Evolutionary conservation across 2,888 invertebrate genomes (phyloP).

Genomic region (Thera obeliscata): DNA sequence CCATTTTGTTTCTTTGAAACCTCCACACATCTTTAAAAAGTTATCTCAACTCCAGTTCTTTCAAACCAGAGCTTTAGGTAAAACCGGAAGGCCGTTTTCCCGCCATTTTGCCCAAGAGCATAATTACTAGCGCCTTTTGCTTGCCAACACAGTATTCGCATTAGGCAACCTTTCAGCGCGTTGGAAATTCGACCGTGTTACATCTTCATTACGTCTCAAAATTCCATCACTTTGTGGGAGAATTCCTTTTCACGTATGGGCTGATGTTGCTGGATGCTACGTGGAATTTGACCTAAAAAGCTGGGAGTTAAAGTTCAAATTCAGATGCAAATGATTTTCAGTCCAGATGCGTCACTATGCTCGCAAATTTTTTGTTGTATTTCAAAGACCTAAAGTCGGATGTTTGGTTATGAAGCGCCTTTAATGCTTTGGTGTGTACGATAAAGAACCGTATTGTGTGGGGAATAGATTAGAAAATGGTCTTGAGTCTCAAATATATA

Average conservation of each 20-base stretch:
- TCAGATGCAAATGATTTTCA: constrained; percentile 5
- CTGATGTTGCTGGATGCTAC: not conserved
- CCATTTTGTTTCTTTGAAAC: not conserved
- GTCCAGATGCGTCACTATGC: constrained; percentile 10
- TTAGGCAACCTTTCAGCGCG: constrained; percentile 45
- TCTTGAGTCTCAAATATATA: too few species aligned
- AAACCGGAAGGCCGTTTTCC: constrained; percentile 27
- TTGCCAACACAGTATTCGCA: constrained; percentile 65
- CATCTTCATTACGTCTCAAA: constrained; percentile 14
- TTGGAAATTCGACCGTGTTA: constrained; percentile 23
- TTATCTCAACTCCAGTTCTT: constrained; percentile 22
- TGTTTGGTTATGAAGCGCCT: not conserved
- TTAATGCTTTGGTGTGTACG: not conserved
- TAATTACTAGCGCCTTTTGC: constrained; percentile 62
- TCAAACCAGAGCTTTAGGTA: constrained; percentile 23
- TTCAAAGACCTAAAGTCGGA: constrained; percentile 7
- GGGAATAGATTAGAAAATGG: not conserved
- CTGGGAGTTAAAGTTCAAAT: not conserved
- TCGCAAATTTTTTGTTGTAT: constrained; percentile 13
- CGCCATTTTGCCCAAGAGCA: constrained; percentile 59
- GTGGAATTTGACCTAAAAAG: constrained; percentile 6
- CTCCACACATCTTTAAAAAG: constrained; percentile 6
- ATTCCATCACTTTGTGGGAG: constrained; percentile 7
- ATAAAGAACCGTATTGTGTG: not conserved
- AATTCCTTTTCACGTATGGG: constrained; percentile 2